Percentiles rank a stretch among this genome's conserved stretches.
Conservation (phyloP, 2,113 vertebrate genomes). For the Nicator chloris region DNA sequence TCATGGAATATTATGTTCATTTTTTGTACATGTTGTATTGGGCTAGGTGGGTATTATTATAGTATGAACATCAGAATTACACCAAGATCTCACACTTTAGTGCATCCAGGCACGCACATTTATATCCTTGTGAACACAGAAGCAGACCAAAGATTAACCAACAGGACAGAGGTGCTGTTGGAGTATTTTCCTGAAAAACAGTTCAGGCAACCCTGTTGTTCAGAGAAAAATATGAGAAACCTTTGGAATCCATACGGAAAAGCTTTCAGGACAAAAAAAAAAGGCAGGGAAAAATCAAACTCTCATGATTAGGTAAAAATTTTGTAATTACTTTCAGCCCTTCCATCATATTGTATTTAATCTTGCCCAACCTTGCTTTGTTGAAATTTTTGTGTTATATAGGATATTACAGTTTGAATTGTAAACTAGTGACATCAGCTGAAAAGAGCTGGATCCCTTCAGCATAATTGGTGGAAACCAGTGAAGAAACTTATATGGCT, state of each 20-base stretch:
- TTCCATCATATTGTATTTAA: not conserved
- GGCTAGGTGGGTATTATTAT: not conserved
- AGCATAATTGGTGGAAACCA: accelerated
- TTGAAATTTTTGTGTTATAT: not conserved
- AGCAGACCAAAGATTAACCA: not conserved
- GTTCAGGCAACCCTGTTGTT: not conserved
- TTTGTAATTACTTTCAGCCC: not conserved
- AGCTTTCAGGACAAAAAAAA: not conserved
- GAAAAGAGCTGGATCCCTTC: not conserved
- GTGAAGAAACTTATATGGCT: not conserved
- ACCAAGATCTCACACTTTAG: not conserved
- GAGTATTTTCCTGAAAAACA: not conserved
- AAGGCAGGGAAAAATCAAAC: not conserved
- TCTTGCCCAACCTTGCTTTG: not conserved
- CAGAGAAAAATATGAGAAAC: not conserved
- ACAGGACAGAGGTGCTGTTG: not conserved
- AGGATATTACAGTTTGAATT: not conserved
- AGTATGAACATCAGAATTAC: not conserved
- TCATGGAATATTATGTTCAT: not conserved
- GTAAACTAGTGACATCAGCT: not conserved
- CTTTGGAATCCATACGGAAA: not conserved
- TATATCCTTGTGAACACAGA: not conserved
- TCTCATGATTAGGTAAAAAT: not conserved
- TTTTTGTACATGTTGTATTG: not conserved
- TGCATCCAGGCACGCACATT: not conserved